These are phyloP conservation scores for Ictidomys tridecemlineatus DNA, from an alignment of 2,113 vertebrate species.

Conservation along the genomic window DNA sequence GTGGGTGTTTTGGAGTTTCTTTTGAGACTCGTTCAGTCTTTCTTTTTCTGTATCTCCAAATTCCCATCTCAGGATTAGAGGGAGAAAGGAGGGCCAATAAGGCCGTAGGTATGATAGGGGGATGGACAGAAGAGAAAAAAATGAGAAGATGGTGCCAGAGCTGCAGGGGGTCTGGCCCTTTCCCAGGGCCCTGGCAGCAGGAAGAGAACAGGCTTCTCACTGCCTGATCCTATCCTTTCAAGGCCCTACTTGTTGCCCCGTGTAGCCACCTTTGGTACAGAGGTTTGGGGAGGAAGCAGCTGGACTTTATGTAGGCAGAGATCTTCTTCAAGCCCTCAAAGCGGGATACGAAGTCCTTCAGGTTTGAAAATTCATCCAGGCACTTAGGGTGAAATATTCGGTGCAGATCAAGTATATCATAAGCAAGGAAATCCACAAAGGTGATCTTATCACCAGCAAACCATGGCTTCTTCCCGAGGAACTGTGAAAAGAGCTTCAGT, in stretches of 20 bases:
- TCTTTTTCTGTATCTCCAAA: no score
- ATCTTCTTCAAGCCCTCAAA: constrained; percentile 91
- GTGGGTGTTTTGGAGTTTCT: no score
- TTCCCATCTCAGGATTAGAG: background rate
- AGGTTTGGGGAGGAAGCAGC: constrained; percentile 78
- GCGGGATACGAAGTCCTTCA: constrained; percentile 51
- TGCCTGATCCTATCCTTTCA: background rate
- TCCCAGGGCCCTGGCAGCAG: background rate
- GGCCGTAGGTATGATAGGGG: background rate
- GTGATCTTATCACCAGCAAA: constrained; percentile 88
- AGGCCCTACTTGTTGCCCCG: constrained; percentile 81
- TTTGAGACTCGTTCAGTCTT: no score
- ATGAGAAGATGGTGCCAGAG: no score
- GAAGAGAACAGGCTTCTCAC: background rate
- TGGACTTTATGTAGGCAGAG: constrained; percentile 92
- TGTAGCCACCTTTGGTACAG: constrained; percentile 81
- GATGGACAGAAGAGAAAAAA: background rate
- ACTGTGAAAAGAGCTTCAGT: no score
- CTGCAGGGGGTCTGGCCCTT: background rate
- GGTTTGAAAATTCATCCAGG: constrained; percentile 62
- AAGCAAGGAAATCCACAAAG: constrained; percentile 93
- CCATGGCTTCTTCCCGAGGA: no score
- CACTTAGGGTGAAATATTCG: constrained; percentile 90
- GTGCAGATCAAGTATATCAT: constrained; percentile 93
- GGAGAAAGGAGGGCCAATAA: background rate